Evolutionary conservation across 2,888 invertebrate species (phyloP).

Genomic region (Oxystoma pomonae): DNA sequence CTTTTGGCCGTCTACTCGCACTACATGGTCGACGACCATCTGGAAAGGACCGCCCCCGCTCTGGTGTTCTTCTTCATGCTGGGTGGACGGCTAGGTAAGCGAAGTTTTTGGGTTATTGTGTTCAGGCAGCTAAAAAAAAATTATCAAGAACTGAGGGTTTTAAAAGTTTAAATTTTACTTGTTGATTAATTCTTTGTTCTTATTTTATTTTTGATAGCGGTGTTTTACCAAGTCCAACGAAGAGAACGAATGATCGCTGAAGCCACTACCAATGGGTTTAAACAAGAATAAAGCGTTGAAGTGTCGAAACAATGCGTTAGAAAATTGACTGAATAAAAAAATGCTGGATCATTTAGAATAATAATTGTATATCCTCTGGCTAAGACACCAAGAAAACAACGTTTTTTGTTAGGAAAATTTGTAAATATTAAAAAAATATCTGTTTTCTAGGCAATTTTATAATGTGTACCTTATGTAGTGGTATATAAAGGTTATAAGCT

Average conservation of each 20-base stretch:
- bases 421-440: too few relatives aligned
- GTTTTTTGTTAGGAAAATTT: too few relatives aligned
- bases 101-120: too few relatives aligned
- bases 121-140: too few relatives aligned
- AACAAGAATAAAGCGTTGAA: conserved; percentile 42
- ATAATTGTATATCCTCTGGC: too few relatives aligned
- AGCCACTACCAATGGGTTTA: conserved; percentile 42
- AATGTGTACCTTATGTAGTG: too few relatives aligned
- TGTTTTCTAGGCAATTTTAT: too few relatives aligned
- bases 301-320: neutral
- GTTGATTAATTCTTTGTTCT: too few relatives aligned
- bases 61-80: conserved; percentile 92
- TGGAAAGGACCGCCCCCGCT: conserved; percentile 86
- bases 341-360: neutral
- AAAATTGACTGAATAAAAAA: neutral
- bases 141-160: too few relatives aligned
- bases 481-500: too few relatives aligned
- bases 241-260: conserved; percentile 40
- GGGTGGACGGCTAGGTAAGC: conserved; percentile 63
- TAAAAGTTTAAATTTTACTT: too few relatives aligned
- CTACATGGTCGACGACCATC: conserved; percentile 87
- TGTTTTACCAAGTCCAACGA: conserved; percentile 64
- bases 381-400: too few relatives aligned
- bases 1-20: conserved; percentile 89
- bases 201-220: conserved; percentile 56